Conservation (phyloP, 2,113 vertebrate species). For the Barnardius zonarius region DNA sequence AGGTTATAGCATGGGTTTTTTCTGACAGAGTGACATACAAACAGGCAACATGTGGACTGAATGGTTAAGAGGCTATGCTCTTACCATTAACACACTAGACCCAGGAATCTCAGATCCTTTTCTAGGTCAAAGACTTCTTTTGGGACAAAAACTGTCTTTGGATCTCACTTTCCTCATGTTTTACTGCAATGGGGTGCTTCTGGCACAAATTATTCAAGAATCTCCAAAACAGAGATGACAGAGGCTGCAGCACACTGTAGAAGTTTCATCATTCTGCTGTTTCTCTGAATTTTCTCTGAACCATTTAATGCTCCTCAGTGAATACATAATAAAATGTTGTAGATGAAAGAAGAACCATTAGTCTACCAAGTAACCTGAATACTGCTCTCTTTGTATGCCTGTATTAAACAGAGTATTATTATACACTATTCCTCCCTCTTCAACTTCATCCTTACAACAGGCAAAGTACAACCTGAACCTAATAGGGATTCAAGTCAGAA, state of each 20-base stretch:
- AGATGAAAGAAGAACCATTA: background rate
- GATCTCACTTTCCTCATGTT: background rate
- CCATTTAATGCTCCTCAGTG: constrained; percentile 1
- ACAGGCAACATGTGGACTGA: background rate
- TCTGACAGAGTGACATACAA: background rate
- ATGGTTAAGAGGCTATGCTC: background rate
- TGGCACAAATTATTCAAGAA: background rate
- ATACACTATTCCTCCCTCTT: background rate
- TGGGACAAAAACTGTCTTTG: background rate
- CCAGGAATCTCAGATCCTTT: background rate
- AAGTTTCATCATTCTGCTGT: background rate
- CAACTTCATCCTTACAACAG: background rate
- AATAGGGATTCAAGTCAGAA: background rate
- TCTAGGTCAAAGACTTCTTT: background rate
- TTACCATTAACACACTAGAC: background rate
- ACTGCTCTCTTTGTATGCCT: background rate
- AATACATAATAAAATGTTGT: background rate
- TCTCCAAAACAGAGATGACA: background rate
- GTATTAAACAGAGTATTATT: background rate
- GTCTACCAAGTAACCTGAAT: background rate
- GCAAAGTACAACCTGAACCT: background rate
- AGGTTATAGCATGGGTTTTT: background rate
- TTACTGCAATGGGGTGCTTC: background rate
- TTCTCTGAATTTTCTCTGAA: constrained; percentile 24
- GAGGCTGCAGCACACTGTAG: background rate